Base-by-base conservation (phyloP, 2,888 invertebrate species). In the Exocentrus adspersus region DNA sequence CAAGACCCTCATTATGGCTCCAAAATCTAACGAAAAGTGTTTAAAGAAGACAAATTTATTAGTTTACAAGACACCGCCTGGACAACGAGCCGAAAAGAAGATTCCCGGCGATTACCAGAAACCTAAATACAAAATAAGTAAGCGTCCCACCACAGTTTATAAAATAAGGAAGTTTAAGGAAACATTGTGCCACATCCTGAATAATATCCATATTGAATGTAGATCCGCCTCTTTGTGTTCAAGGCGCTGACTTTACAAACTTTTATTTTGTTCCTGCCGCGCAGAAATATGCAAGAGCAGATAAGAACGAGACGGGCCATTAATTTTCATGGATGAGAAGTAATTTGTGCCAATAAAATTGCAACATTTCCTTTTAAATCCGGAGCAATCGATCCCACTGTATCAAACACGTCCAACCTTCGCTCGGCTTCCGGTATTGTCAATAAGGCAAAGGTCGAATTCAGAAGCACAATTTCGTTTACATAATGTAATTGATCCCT, bases 321-420 rank as follows among this genome's bases (percentile, higher is more conserved):
- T 45, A 45, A 20, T 20, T 45, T 45, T 45, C 20, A 45, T 45
- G 45, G 45, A 20, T 20, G 45, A 45, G n/a, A 45, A 45, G 45
- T 45, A 45, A 45, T 45, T 45, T 45, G 20, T 20, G 45, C 45
- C 20, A 45, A 45, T 45, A 45, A 45, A 45, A 45, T 21, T 20
- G 20, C 19, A 45, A 45, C 45, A 19, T 19, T 45, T 45, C 20
- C 45, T 45, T 41, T 45, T 20, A 45, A 45, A 45, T 43, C 43
- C 17, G n/a, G 43, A 17, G 17, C 17, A 43, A 43, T 45, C 45
- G 45, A 45, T 19, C 21, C 12, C 10, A 19, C 19, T 19, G 45
- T 45, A 20, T 20, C 45, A 45, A 45, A 19, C 21, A 45, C 19
- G n/a, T 45, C 21, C 12, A 45, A 20, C 45, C 20, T 21, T 45